Evolutionary conservation across 2,113 vertebrate species (phyloP).

Genomic region (Azemiops feae): DNA sequence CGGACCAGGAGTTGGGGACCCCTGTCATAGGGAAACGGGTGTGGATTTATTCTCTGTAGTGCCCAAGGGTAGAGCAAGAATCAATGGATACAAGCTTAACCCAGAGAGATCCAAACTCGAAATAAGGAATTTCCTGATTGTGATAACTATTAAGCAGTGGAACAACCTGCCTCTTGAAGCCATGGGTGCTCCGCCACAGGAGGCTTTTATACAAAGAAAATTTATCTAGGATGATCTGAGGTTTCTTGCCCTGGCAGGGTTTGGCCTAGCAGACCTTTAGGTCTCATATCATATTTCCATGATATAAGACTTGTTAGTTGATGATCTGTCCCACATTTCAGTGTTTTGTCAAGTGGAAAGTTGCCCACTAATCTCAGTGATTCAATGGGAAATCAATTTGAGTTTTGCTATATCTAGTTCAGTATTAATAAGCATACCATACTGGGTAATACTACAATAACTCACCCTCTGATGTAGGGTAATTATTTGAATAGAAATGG

Average conservation of each 20-base stretch:
- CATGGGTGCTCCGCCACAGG: neutral
- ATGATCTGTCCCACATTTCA: neutral
- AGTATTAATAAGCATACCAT: neutral
- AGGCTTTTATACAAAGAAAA: neutral
- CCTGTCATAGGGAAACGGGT: neutral
- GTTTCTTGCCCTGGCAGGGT: neutral
- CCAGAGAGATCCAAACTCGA: neutral
- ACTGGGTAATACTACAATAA: neutral
- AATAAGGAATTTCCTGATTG: neutral
- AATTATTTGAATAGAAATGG: neutral
- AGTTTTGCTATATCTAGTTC: neutral
- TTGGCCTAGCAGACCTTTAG: neutral
- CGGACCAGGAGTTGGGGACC: neutral
- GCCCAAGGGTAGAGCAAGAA: neutral
- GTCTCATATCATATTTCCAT: neutral
- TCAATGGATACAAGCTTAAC: neutral
- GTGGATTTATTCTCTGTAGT: neutral
- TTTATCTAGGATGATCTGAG: neutral
- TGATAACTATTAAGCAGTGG: neutral
- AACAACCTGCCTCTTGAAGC: neutral
- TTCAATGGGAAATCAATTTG: neutral
- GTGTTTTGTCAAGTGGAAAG: neutral
- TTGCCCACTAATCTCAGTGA: neutral
- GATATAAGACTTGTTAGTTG: neutral
- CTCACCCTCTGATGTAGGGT: neutral